phyloP scores from a whole-genome alignment of 2,888 invertebrate species.

The Azorinus chamasolen region DNA sequence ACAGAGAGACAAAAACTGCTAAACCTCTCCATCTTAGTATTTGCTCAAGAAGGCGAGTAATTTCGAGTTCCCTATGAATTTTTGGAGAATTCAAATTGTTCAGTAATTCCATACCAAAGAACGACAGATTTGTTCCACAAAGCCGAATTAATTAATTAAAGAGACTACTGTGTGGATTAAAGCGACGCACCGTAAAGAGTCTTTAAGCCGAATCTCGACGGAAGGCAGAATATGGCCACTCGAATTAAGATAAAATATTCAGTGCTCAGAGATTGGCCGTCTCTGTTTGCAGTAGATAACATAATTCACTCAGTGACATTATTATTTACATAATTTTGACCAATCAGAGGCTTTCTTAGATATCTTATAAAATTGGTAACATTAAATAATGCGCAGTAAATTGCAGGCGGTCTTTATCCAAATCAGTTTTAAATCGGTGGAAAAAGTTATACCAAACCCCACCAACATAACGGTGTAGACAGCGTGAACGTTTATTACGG shows the following conservation, averaged over 20 bases:
- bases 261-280: constrained; percentile 47
- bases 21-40: constrained; percentile 56
- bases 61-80: constrained; percentile 57
- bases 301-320: constrained; percentile 44
- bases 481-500: no score
- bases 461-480: background rate
- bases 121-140: constrained; percentile 28
- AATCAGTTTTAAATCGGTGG: constrained; percentile 28
- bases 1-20: constrained; percentile 36
- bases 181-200: constrained; percentile 3
- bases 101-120: constrained; percentile 36
- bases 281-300: constrained; percentile 57
- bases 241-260: constrained; percentile 66
- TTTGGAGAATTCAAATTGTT: constrained; percentile 46
- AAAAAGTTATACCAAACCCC: background rate
- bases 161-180: constrained; percentile 4
- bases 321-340: constrained; percentile 57
- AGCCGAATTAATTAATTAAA: constrained; percentile 50
- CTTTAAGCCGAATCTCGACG: constrained; percentile 9
- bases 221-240: constrained; percentile 36
- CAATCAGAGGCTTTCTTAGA: constrained; percentile 41
- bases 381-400: constrained; percentile 54
- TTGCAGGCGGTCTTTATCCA: constrained; percentile 11
- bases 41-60: constrained; percentile 55
- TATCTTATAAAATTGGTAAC: constrained; percentile 58